phyloP scores from a whole-genome alignment of 2,888 invertebrate genomes.

The Therioaphis trifolii region DNA sequence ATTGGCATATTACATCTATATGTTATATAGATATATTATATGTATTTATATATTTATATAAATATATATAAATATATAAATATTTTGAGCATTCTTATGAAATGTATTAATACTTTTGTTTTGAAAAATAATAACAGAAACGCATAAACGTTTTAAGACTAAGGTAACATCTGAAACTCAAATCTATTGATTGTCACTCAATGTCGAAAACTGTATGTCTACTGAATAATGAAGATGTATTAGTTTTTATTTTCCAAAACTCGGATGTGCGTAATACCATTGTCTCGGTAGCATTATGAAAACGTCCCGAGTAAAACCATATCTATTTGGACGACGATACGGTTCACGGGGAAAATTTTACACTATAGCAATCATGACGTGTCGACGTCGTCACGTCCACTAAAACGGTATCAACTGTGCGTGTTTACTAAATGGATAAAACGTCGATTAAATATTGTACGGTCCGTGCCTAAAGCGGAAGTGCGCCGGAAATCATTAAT shows the following conservation, averaged over 20 bases:
- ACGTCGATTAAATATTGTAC: no score
- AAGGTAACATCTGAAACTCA: conserved; percentile 46
- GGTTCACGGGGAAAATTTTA: neutral
- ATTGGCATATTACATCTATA: conserved; percentile 53
- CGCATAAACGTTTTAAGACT: conserved; percentile 20
- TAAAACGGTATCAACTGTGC: no score
- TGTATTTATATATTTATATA: neutral
- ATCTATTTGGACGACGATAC: conserved; percentile 39
- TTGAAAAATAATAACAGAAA: conserved; percentile 21
- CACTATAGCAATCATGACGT: neutral
- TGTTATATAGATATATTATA: neutral
- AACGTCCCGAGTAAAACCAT: conserved; percentile 4
- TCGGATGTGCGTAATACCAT: neutral
- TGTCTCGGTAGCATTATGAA: neutral
- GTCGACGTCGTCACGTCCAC: no score
- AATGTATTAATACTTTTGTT: conserved; percentile 30
- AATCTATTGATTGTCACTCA: conserved; percentile 59
- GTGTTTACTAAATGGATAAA: no score
- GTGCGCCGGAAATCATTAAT: neutral
- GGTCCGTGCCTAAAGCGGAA: conserved; percentile 19
- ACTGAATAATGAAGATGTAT: conserved; percentile 5
- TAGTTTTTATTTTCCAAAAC: no score
- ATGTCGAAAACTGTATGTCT: conserved; percentile 28
- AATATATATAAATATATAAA: neutral
- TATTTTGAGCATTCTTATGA: conserved; percentile 56